These are phyloP conservation scores for Toxotes lorentzi DNA, from an alignment of 2,797 vertebrate genomes.

Conservation along the genomic window DNA sequence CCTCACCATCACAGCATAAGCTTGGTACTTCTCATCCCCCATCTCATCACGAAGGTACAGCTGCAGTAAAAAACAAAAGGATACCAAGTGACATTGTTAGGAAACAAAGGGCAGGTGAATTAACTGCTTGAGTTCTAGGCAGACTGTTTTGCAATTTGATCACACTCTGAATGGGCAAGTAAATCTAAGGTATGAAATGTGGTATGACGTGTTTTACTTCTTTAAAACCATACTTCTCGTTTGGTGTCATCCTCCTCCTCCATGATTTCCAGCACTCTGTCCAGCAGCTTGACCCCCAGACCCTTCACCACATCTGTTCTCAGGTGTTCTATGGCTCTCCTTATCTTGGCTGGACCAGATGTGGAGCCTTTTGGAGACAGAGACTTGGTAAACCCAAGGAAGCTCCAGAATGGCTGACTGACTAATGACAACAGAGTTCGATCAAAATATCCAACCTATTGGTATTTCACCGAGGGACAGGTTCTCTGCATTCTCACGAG, in stretches of 20 bases:
- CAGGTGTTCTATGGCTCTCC: slow-evolving; percentile 91
- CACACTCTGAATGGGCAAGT: not conserved
- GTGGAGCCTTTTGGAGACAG: slow-evolving; percentile 77
- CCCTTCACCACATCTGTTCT: slow-evolving; percentile 93
- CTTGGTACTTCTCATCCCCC: slow-evolving; percentile 90
- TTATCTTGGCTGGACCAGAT: slow-evolving; percentile 91
- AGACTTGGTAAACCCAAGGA: slow-evolving; percentile 8
- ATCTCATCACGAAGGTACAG: slow-evolving; percentile 88
- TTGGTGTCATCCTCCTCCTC: slow-evolving; percentile 91
- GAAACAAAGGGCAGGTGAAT: not conserved
- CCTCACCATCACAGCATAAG: slow-evolving; percentile 91
- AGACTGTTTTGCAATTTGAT: not conserved
- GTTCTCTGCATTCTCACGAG: slow-evolving; percentile 82
- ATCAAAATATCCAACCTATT: slow-evolving; percentile 76
- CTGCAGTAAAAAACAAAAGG: slow-evolving; percentile 78
- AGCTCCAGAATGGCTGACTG: not conserved
- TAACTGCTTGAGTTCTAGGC: not conserved
- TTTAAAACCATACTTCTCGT: slow-evolving; percentile 87
- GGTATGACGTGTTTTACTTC: slow-evolving; percentile 1
- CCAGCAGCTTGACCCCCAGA: slow-evolving; percentile 93
- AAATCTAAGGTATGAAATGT: not conserved
- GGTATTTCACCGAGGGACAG: slow-evolving; percentile 87
- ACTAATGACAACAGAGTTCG: slow-evolving; percentile 1
- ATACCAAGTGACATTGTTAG: slow-evolving; percentile 12
- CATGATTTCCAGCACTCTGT: slow-evolving; percentile 92